Base-by-base conservation (phyloP, 2,797 vertebrate species). In the Oreortyx pictus region DNA sequence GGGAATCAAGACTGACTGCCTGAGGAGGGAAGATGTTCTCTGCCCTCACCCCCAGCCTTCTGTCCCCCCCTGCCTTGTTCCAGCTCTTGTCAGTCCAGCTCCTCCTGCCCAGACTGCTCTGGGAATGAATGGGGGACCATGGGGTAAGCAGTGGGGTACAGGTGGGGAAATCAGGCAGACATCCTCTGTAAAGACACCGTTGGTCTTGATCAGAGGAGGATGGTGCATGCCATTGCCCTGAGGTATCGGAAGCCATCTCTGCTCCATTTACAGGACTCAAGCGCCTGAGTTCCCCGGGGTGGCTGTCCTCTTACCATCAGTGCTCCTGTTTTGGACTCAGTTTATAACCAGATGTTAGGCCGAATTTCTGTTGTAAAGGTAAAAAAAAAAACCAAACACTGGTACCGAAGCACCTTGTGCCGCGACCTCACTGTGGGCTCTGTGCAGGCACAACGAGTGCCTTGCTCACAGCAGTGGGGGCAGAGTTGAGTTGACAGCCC, bases 311-410 rank as follows among this genome's bases (percentile, higher is more conserved):
- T 96, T 95, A 85, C 90, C 93, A 91, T n/a, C 95, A 94, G 65
- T 94, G 96, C 90, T 96, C 91, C 96, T 37, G 95, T 89, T 96
- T 94, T 68, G 95, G 96, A 96, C 93, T 94, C 94, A 95, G 93
- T 96, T 96, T 92, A 96, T 92, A 95, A 96, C 96, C 96, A 92
- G 96, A 96, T 96, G 96, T 96, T 96, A 96, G 96, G 96, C 96
- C 96, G 96, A 79, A 87, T 96, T 96, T 96, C 96, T 95, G 95
- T 96, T 88, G 94, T 95, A 95, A 96, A 96, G 96, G 96, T 96
- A 96, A 96, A 96, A 90, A 41, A 39, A 41, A 39, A 39, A 39
- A 39, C 5, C 39, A 41, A 90, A 18, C 61, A 77, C 77, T 77
- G 95, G 77, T 88, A 59, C 71, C 2, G 1, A 84, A 84, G 92